These are phyloP conservation scores for Mesorhabditis sp. DNA, from an alignment of 2,888 invertebrate species.

Conservation along the genomic window DNA sequence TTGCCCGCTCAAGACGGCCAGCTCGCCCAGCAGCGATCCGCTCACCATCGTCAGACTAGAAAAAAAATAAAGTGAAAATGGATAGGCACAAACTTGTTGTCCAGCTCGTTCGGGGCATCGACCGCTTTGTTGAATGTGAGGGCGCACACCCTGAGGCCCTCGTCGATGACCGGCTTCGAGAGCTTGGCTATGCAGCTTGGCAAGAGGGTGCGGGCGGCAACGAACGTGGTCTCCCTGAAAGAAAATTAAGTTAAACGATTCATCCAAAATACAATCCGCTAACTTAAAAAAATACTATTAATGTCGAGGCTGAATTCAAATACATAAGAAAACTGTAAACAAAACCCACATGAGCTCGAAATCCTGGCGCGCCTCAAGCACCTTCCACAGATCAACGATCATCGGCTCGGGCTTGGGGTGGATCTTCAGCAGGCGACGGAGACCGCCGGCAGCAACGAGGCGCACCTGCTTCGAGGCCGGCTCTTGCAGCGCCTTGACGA, in stretches of 20 bases:
- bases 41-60: conserved; percentile 20
- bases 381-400: conserved; percentile 85
- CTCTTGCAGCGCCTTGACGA: conserved; percentile 89
- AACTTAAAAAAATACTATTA: conserved; percentile 11
- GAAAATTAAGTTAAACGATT: neutral
- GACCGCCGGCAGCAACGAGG: conserved; percentile 34
- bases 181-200: conserved; percentile 72
- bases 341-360: conserved; percentile 68
- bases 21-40: conserved; percentile 40
- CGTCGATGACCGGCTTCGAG: conserved; percentile 20
- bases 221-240: conserved; percentile 81
- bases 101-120: neutral
- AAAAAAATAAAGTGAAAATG: neutral
- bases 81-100: neutral
- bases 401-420: conserved; percentile 89
- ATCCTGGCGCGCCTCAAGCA: conserved; percentile 77
- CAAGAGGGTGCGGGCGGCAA: conserved; percentile 83
- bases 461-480: conserved; percentile 60
- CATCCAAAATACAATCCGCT: conserved; percentile 9
- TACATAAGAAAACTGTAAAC: neutral
- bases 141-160: conserved; percentile 25
- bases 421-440: conserved; percentile 64
- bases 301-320: conserved; percentile 6
- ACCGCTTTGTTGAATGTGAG: conserved; percentile 10
- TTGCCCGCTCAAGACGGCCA: conserved; percentile 23